Conservation (phyloP, 2,113 vertebrate genomes). For the Lepus timidus region DNA sequence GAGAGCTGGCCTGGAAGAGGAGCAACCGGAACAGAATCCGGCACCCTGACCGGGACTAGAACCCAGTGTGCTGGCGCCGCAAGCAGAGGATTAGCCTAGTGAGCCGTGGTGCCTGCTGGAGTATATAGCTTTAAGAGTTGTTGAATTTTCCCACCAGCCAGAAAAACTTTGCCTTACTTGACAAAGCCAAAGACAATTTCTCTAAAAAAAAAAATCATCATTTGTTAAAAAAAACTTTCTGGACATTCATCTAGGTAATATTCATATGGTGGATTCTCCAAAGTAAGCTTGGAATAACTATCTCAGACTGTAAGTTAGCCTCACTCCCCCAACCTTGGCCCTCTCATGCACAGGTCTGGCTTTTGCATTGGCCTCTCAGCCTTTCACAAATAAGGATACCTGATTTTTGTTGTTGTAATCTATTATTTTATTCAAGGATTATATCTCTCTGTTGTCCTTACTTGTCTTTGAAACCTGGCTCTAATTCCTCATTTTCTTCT, state of each 20-base stretch:
- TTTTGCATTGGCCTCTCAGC: neutral
- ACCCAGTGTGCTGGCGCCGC: too few species aligned
- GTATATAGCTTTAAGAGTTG: neutral
- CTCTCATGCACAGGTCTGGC: neutral
- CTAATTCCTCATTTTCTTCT: slow-evolving; percentile 47
- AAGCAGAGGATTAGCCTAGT: too few species aligned
- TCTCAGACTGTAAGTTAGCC: neutral
- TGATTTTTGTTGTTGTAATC: neutral
- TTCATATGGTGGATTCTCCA: slow-evolving; percentile 5
- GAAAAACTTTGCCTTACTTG: neutral
- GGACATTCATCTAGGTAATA: neutral
- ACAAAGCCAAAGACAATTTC: slow-evolving; percentile 20
- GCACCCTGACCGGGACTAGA: too few species aligned
- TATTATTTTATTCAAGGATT: slow-evolving; percentile 11
- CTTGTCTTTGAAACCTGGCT: slow-evolving; percentile 59
- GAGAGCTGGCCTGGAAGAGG: too few species aligned
- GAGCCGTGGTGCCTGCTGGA: neutral
- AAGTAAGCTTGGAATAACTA: neutral
- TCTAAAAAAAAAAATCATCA: slow-evolving; percentile 10
- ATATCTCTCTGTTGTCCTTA: slow-evolving; percentile 34
- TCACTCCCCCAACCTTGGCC: slow-evolving; percentile 1
- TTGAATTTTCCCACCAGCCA: neutral
- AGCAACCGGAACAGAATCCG: too few species aligned
- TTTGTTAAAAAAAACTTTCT: slow-evolving; percentile 42
- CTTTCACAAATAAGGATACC: neutral